phyloP scores from a whole-genome alignment of 1,140 invertebrate genomes.

The Drosophila tristis region DNA sequence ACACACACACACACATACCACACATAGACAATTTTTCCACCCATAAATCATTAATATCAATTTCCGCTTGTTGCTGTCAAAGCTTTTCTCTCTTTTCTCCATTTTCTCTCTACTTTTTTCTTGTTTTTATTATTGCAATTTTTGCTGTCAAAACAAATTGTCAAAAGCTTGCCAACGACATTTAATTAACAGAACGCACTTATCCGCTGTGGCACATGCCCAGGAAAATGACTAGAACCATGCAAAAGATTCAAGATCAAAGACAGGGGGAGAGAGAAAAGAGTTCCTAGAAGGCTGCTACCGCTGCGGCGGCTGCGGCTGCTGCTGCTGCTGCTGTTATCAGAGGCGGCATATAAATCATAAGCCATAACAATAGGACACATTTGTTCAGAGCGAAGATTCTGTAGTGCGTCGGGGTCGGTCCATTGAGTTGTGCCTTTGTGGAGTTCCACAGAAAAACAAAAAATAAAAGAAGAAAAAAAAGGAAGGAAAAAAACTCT shows the following conservation, averaged over 20 bases:
- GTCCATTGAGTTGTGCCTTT: conserved; percentile 32
- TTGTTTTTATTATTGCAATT: conserved; percentile 52
- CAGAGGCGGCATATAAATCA: conserved; percentile 63
- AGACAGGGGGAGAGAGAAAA: no score
- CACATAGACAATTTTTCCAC: conserved; percentile 41
- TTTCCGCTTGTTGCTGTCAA: conserved; percentile 69
- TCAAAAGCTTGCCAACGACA: conserved; percentile 75
- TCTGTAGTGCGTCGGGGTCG: conserved; percentile 25
- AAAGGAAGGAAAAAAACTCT: conserved; percentile 9
- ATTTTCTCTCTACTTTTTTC: conserved; percentile 11
- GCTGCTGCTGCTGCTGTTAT: conserved; percentile 13
- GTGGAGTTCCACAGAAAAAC: conserved; percentile 49
- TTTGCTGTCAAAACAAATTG: conserved; percentile 59
- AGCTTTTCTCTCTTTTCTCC: background rate
- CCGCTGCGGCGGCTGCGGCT: background rate
- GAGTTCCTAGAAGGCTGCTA: conserved; percentile 49
- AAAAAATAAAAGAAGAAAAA: background rate
- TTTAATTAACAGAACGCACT: conserved; percentile 79
- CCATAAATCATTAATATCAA: conserved; percentile 82
- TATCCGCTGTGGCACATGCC: conserved; percentile 31
- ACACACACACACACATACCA: conserved; percentile 19
- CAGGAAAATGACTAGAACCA: conserved; percentile 27
- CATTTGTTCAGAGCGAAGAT: conserved; percentile 14
- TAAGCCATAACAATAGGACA: conserved; percentile 63
- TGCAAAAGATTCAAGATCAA: background rate